Conservation (phyloP, 2,113 vertebrate species). For the Sinocyclocheilus anshuiensis region DNA sequence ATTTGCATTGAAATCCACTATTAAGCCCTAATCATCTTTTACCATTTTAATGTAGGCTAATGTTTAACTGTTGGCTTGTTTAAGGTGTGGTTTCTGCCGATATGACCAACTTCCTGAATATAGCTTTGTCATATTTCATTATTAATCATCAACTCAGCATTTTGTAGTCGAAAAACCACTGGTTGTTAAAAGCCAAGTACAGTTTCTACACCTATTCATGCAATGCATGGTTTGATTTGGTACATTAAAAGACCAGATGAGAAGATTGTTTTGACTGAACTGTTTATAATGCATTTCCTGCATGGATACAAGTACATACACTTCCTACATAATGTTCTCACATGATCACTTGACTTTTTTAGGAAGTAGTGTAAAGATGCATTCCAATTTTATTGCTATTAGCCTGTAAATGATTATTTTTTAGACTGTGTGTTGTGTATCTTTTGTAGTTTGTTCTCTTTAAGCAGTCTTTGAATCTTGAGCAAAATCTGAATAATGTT, state of each 20-base stretch:
- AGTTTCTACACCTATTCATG: not conserved
- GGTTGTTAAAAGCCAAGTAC: not conserved
- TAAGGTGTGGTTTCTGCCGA: slow-evolving; percentile 56
- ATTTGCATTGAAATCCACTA: not conserved
- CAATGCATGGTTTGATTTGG: not conserved
- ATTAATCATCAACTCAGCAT: slow-evolving; percentile 62
- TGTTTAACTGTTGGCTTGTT: not conserved
- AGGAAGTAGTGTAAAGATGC: not conserved
- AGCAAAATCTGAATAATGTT: not conserved
- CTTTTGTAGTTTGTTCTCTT: not conserved
- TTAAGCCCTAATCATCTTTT: not conserved
- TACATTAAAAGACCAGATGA: not conserved
- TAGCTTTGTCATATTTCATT: slow-evolving; percentile 37
- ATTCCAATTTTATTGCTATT: not conserved
- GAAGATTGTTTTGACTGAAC: not conserved
- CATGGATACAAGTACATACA: not conserved
- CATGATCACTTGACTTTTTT: not conserved
- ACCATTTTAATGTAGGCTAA: not conserved
- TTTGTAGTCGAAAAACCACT: not conserved
- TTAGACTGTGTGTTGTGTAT: not conserved
- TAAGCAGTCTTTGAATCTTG: not conserved
- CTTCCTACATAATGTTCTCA: not conserved
- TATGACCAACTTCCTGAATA: slow-evolving; percentile 59
- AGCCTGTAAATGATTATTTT: not conserved
- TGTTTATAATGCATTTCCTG: not conserved